Percentiles rank a stretch among this genome's conserved stretches.
Evolutionary conservation across 2,888 invertebrate species (phyloP).

Genomic region (Orthonevra nobilis): DNA sequence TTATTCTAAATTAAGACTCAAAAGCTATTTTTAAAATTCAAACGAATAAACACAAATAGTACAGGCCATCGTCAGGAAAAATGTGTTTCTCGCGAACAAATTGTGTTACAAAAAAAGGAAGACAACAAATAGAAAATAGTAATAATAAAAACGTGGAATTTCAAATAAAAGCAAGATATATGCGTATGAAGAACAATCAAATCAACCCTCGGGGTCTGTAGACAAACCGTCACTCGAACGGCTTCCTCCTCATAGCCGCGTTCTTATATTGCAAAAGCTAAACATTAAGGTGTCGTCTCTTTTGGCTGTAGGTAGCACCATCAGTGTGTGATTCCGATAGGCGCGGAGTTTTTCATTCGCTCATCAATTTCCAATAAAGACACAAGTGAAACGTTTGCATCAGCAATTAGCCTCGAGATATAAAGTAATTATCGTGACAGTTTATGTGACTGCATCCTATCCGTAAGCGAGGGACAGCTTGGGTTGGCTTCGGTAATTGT

Average conservation of each 20-base stretch:
- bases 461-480: conserved; percentile 19
- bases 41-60: conserved; percentile 7
- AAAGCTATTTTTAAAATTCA: conserved; percentile 48
- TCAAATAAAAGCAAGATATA: conserved; percentile 10
- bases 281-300: conserved; percentile 9
- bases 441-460: too few relatives aligned
- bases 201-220: conserved; percentile 55
- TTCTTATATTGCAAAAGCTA: not conserved
- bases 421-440: conserved; percentile 17
- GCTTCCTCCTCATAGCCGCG: conserved; percentile 41
- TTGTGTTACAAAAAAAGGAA: not conserved
- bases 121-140: conserved; percentile 1
- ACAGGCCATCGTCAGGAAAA: not conserved
- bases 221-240: conserved; percentile 39
- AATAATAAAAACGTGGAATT: not conserved
- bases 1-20: conserved; percentile 43
- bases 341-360: conserved; percentile 25
- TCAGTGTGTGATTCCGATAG: conserved; percentile 27
- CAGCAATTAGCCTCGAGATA: conserved; percentile 44
- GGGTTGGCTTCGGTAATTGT: conserved; percentile 22
- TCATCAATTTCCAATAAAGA: conserved; percentile 55
- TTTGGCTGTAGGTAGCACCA: conserved; percentile 24
- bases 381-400: conserved; percentile 37
- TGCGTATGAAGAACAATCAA: conserved; percentile 42
- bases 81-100: not conserved